Percentiles rank a stretch among this genome's conserved stretches.
Evolutionary conservation across 2,113 vertebrate species (phyloP).

Genomic region (Scopus umbretta): DNA sequence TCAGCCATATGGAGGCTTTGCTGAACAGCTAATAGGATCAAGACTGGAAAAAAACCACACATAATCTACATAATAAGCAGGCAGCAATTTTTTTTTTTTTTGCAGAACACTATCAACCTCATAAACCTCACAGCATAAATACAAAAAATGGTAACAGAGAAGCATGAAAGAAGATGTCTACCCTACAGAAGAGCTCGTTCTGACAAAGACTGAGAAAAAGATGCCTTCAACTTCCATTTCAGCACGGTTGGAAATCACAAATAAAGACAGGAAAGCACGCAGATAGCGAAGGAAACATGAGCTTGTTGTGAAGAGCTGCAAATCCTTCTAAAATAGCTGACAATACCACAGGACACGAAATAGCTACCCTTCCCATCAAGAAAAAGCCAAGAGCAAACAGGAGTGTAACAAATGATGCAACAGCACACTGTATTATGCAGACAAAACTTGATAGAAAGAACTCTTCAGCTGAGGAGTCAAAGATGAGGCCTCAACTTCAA

Average conservation of each 20-base stretch:
- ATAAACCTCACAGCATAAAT: neutral
- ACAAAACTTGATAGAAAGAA: neutral
- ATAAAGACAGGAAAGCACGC: neutral
- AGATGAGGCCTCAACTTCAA: neutral
- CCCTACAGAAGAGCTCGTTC: neutral
- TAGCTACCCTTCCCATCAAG: neutral
- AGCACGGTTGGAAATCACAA: neutral
- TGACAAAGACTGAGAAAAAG: neutral
- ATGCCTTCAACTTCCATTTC: neutral
- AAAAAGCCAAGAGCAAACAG: neutral
- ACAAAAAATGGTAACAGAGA: neutral
- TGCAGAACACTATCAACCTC: neutral
- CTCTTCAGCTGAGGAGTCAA: neutral
- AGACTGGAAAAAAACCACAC: rapidly evolving
- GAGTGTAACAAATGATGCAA: neutral
- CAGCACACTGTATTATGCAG: neutral
- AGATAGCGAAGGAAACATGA: neutral
- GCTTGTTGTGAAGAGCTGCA: neutral
- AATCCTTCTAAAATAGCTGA: neutral
- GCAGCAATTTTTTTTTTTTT: neutral
- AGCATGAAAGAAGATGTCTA: neutral
- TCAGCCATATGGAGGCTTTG: neutral
- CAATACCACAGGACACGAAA: neutral
- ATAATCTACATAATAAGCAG: neutral
- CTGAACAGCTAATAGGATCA: neutral